Conservation (phyloP, 2,888 invertebrate genomes). For the Stenoptilia bipunctidactyla region DNA sequence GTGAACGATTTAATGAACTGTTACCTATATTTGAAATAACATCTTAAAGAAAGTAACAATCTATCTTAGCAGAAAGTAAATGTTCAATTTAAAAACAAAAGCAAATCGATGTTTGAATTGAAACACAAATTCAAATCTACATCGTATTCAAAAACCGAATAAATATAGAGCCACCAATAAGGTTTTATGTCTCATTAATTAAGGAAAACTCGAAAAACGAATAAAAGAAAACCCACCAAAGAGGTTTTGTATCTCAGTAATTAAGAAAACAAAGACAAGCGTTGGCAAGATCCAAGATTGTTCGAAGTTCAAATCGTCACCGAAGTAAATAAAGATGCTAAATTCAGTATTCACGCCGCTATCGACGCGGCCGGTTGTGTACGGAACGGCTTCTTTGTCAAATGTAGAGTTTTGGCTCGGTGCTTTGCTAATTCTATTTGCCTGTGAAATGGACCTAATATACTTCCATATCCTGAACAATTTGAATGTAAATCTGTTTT, state of each 20-base stretch:
- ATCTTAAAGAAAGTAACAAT: too few species aligned
- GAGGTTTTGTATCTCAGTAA: neutral
- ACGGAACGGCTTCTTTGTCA: conserved; percentile 33
- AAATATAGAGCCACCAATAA: too few species aligned
- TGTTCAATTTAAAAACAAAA: too few species aligned
- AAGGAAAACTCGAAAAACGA: neutral
- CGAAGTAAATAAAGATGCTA: conserved; percentile 25
- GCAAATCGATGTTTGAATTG: too few species aligned
- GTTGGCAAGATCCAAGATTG: conserved; percentile 5
- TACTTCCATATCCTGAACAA: conserved; percentile 45
- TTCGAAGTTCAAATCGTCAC: conserved; percentile 7
- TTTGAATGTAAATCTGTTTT: conserved; percentile 18
- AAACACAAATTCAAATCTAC: too few species aligned
- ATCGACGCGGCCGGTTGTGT: conserved; percentile 35
- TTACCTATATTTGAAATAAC: too few species aligned
- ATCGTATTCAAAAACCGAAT: too few species aligned
- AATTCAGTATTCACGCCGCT: conserved; percentile 49
- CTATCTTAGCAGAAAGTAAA: too few species aligned
- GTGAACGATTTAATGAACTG: too few species aligned
- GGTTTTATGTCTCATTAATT: too few species aligned
- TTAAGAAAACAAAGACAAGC: neutral
- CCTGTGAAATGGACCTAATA: conserved; percentile 62
- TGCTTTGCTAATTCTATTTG: conserved; percentile 43
- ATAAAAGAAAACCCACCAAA: neutral
- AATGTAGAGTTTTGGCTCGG: conserved; percentile 62